phyloP scores from a whole-genome alignment of 2,113 vertebrate genomes.

The Cynopterus brachyotis region DNA sequence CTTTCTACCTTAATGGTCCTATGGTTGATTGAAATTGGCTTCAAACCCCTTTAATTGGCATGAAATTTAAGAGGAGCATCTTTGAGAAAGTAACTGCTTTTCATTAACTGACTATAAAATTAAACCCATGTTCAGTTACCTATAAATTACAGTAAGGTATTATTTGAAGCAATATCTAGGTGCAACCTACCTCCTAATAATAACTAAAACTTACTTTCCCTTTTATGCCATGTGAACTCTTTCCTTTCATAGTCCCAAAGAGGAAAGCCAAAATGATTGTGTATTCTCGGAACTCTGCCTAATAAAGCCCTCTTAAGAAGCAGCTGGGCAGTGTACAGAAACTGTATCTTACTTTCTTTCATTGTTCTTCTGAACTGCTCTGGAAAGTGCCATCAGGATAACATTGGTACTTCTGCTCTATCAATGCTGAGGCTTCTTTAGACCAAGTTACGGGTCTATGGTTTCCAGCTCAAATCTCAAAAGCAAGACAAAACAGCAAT shows the following conservation, averaged over 20 bases:
- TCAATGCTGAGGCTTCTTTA: neutral
- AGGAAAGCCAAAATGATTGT: neutral
- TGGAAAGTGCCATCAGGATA: neutral
- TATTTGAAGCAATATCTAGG: neutral
- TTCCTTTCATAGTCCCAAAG: neutral
- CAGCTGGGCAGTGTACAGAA: neutral
- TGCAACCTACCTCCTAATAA: neutral
- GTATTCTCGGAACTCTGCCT: neutral
- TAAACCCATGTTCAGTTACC: neutral
- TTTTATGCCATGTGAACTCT: neutral
- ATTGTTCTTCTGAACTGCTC: neutral
- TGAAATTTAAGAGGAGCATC: neutral
- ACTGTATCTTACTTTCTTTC: neutral
- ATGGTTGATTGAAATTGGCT: neutral
- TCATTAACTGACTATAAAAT: slow-evolving; percentile 12
- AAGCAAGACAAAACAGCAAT: slow-evolving; percentile 6
- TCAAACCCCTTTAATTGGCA: neutral
- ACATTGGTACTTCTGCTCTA: neutral
- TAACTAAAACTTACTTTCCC: slow-evolving; percentile 1
- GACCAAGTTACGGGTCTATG: neutral
- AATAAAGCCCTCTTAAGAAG: neutral
- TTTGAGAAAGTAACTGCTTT: slow-evolving; percentile 30
- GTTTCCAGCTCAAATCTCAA: neutral
- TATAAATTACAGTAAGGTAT: neutral
- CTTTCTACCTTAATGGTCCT: neutral